A percentile compares a stretch with the other conserved stretches of the same genome.
These are phyloP conservation scores for Horisme vitalbata DNA, from an alignment of 2,888 invertebrate genomes.

Conservation along the genomic window DNA sequence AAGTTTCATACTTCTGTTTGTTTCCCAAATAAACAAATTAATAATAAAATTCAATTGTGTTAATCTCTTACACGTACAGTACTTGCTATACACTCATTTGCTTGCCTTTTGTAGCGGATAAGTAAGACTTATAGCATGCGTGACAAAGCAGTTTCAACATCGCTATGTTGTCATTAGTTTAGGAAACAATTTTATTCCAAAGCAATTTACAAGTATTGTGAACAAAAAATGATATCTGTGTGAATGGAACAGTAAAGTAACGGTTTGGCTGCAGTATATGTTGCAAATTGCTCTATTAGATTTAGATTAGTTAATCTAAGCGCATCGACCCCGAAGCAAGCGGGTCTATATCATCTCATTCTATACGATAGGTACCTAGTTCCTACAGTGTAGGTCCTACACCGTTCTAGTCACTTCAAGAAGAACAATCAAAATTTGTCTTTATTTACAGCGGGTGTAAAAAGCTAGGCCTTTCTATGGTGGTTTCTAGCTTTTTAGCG, in stretches of 20 bases:
- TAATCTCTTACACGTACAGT: too few relatives aligned
- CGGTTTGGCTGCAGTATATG: background rate
- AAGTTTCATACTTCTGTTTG: too few relatives aligned
- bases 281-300: conserved; percentile 9
- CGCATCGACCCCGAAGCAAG: conserved; percentile 11
- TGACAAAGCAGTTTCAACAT: background rate
- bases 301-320: conserved; percentile 18
- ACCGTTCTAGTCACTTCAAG: too few relatives aligned
- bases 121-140: background rate
- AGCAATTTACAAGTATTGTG: background rate
- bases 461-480: too few relatives aligned
- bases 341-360: conserved; percentile 7
- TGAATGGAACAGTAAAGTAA: background rate
- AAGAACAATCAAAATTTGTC: background rate
- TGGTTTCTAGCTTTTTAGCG: too few relatives aligned
- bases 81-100: background rate
- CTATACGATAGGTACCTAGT: conserved; percentile 1
- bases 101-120: background rate
- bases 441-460: too few relatives aligned
- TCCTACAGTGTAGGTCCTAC: too few relatives aligned
- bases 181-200: background rate
- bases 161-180: background rate
- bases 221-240: background rate
- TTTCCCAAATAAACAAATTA: too few relatives aligned
- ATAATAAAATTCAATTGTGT: too few relatives aligned